These are phyloP conservation scores for Diglossa cyanea DNA, from an alignment of 2,797 vertebrate species.

Conservation along the genomic window DNA sequence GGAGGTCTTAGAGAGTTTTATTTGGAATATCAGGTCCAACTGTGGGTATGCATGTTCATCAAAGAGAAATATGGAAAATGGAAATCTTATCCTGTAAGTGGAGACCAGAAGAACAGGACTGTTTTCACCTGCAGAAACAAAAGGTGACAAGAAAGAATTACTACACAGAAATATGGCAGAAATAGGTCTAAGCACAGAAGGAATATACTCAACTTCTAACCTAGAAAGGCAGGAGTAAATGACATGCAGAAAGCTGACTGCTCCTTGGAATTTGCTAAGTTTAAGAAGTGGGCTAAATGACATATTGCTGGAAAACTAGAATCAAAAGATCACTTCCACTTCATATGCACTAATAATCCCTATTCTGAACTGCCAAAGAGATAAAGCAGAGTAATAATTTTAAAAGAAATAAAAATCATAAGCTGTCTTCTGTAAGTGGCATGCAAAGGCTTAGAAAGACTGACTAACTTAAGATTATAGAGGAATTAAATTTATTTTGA, in stretches of 20 bases:
- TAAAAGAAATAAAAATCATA: not conserved
- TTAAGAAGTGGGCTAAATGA: not conserved
- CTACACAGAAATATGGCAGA: not conserved
- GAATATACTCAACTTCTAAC: not conserved
- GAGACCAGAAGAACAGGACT: not conserved
- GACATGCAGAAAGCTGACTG: not conserved
- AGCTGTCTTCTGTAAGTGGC: rapidly evolving
- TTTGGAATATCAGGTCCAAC: not conserved
- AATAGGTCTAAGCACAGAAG: not conserved
- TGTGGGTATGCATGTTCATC: not conserved
- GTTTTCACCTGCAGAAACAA: not conserved
- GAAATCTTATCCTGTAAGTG: not conserved
- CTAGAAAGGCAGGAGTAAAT: not conserved
- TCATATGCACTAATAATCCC: not conserved
- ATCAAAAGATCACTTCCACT: not conserved
- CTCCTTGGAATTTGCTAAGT: not conserved
- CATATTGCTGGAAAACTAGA: not conserved
- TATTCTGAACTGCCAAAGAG: not conserved
- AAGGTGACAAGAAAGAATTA: not conserved
- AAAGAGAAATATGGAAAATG: not conserved
- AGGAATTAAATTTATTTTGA: not conserved
- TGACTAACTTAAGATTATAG: not conserved
- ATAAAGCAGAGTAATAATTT: not conserved
- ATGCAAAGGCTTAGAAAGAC: not conserved
- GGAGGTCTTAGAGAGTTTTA: not conserved